Evolutionary conservation across 2,113 vertebrate species (phyloP).

Genomic region (Albula glossodonta): DNA sequence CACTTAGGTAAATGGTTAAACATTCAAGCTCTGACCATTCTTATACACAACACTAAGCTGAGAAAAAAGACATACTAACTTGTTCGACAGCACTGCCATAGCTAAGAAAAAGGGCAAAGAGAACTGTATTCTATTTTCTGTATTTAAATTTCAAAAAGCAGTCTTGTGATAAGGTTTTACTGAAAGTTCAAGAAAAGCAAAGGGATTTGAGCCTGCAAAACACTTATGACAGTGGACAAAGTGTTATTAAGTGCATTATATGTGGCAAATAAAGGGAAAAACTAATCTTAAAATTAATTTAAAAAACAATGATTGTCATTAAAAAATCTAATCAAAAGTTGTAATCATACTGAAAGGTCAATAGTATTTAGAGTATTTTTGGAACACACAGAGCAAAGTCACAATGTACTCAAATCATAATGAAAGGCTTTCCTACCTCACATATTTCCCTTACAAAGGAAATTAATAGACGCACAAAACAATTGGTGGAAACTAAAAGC

Average conservation of each 20-base stretch:
- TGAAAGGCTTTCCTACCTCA: neutral
- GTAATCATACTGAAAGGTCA: neutral
- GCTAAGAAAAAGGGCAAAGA: neutral
- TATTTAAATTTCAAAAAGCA: neutral
- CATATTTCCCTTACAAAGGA: slow-evolving; percentile 10
- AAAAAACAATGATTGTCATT: neutral
- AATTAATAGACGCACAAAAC: neutral
- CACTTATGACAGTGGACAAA: neutral
- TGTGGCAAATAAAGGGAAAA: neutral
- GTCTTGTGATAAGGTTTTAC: neutral
- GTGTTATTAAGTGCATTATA: neutral
- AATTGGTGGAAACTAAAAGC: neutral
- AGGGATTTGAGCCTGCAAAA: neutral
- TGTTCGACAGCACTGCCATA: neutral
- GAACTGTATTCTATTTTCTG: neutral
- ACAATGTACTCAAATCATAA: neutral
- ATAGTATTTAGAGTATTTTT: neutral
- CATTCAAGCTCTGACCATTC: neutral
- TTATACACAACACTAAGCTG: neutral
- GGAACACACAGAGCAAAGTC: neutral
- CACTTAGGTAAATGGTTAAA: neutral
- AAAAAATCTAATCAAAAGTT: neutral
- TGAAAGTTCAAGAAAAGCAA: neutral
- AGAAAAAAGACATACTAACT: neutral
- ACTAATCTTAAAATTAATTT: neutral